Percentiles rank a stretch among this genome's conserved stretches.
These are phyloP conservation scores for Pteropus alecto DNA, from an alignment of 2,113 vertebrate species.

Conservation along the genomic window DNA sequence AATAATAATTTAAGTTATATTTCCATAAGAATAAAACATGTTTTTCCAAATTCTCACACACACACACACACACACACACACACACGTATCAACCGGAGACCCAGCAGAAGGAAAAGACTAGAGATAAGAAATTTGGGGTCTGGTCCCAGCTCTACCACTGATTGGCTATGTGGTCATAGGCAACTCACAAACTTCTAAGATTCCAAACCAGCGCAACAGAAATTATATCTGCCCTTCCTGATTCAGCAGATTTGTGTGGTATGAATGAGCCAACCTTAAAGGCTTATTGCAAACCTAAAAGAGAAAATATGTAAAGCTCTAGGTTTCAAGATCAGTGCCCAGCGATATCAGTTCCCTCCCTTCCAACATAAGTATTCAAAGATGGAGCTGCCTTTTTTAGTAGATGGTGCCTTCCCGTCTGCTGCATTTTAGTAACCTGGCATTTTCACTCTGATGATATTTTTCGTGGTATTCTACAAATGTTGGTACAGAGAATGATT, in stretches of 20 bases:
- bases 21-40: conserved; percentile 4
- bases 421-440: conserved; percentile 63
- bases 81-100: background rate
- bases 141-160: background rate
- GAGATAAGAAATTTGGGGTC: background rate
- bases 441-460: conserved; percentile 58
- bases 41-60: background rate
- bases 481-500: conserved; percentile 61
- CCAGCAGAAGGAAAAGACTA: background rate
- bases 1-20: background rate
- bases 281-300: background rate
- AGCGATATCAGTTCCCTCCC: background rate
- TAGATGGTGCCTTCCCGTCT: conserved; percentile 65
- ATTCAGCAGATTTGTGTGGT: background rate
- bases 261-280: background rate
- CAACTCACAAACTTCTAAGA: background rate
- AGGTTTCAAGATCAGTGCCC: background rate
- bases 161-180: background rate
- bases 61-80: too few relatives aligned
- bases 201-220: background rate
- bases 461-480: conserved; percentile 67
- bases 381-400: conserved; percentile 44
- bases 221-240: conserved; percentile 11
- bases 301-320: background rate
- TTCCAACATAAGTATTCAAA: background rate